Evolutionary conservation across 2,113 vertebrate species (phyloP), one percentile per base, ranked within the genome.

Genomic region (Choloepus hoffmanni): DNA sequence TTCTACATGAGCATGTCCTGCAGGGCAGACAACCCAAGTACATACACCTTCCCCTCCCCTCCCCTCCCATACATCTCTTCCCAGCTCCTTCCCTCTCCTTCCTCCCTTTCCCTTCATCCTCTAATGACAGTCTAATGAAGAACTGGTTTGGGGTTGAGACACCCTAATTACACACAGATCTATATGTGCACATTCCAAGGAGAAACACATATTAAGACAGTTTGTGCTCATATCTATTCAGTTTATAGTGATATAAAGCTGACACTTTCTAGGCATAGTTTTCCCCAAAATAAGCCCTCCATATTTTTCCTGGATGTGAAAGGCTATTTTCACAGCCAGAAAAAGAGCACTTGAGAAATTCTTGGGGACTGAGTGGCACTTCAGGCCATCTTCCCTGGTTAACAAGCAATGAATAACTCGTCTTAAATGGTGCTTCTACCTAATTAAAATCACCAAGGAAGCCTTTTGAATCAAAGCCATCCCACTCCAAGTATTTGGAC

Each of bases 241-340:
- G 97, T 98, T 98, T 97, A 98, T 89, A 97, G 96, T 98, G 98
- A 98, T 98, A 97, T 81, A 94, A 97, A 90, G 96, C 94, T 98
- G 98, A 98, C 98, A 98, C 98, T 97, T 99, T 98, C 98, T 98
- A 98, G 98, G 98, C 98, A 98, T 45, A 88, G 78, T 73, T 94
- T 96, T 82, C 97, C 85, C 76, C 92, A 81, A 96, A 93, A 36
- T 93, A 96, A 97, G 76, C 91, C 36, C 63, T 98, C 97, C 92
- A 19, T 98, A 92, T 98, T 99, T 98, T 98, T 98, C 92, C 98
- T 98, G 98, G 98, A 98, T 96, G 90, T 78, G 97, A 93, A 95
- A 92, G 40, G 3, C 96, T 96, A 62, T 98, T 98, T 98, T 98
- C 98, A 98, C 98, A 98, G 98, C 98, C 98, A 99, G 97, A 97